These are phyloP conservation scores for Cladopsammia gracilis DNA, from an alignment of 64 coral and sea anemone species.

Conservation along the genomic window DNA sequence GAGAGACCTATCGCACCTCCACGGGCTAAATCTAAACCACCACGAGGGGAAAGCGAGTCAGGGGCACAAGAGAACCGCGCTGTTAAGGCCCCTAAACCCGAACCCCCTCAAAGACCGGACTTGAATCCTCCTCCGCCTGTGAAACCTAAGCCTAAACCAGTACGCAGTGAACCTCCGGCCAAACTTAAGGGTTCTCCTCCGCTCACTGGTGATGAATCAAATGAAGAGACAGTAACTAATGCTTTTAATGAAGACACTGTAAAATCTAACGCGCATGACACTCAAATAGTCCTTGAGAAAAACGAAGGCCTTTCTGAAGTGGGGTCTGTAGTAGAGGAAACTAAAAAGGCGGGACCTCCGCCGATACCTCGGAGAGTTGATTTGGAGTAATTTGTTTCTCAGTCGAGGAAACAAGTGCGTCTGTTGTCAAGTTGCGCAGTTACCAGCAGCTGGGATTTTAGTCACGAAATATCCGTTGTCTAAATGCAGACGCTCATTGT, in stretches of 20 bases:
- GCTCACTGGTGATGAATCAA: not conserved
- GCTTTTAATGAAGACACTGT: not conserved
- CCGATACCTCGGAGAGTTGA: constrained; percentile 83
- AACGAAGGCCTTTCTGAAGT: not conserved
- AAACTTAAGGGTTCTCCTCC: not conserved
- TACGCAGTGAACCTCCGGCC: not conserved
- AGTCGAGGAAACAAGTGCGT: not conserved
- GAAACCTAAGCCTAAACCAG: constrained; percentile 40
- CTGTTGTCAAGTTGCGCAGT: too few relatives aligned
- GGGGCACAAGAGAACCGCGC: not conserved
- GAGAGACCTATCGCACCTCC: constrained; percentile 41
- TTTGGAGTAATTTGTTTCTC: constrained; percentile 36
- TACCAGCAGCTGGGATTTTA: too few relatives aligned
- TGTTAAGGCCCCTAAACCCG: constrained; percentile 3
- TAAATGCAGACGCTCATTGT: not conserved
- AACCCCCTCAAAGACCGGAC: constrained; percentile 30
- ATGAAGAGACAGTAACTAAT: not conserved
- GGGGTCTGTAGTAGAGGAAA: not conserved
- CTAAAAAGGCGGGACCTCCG: constrained; percentile 60
- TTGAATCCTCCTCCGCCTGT: constrained; percentile 12
- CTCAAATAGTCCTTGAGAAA: not conserved
- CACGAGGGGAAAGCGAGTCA: not conserved
- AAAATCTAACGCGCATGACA: not conserved
- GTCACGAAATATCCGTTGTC: too few relatives aligned
- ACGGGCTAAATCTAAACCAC: constrained; percentile 50